Percentiles rank a stretch among this genome's conserved stretches.
Evolutionary conservation across 1,140 invertebrate genomes (phyloP).

Genomic region (Andricus grossulariae): DNA sequence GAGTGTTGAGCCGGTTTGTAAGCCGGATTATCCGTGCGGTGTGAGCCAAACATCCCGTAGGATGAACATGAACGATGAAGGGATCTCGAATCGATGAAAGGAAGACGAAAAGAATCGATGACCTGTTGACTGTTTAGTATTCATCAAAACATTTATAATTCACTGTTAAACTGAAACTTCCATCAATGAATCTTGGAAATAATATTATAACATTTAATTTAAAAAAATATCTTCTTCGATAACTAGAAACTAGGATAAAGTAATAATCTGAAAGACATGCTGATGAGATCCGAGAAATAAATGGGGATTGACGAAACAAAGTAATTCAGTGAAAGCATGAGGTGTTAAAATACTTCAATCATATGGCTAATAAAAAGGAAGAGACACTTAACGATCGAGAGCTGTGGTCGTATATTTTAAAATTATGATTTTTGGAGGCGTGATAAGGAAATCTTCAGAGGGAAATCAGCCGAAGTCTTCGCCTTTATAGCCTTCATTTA

Average conservation of each 20-base stretch:
- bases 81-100: conserved; percentile 44
- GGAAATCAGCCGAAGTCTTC: conserved; percentile 11
- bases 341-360: conserved; percentile 30
- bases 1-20: conserved; percentile 64
- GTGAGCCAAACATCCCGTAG: conserved; percentile 68
- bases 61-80: conserved; percentile 36
- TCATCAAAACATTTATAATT: background rate
- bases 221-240: too few relatives aligned
- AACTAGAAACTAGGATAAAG: background rate
- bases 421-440: background rate
- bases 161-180: background rate
- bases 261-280: background rate
- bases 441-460: background rate
- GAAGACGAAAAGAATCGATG: conserved; percentile 46
- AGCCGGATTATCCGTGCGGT: conserved; percentile 73
- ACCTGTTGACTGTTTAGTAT: conserved; percentile 19
- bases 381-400: background rate
- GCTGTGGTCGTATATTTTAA: background rate
- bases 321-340: conserved; percentile 10
- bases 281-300: background rate
- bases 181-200: background rate
- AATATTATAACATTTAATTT: background rate
- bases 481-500: conserved; percentile 9
- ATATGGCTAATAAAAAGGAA: conserved; percentile 16
- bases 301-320: background rate